Evolutionary conservation across 2,113 vertebrate genomes (phyloP), one percentile per base, ranked within the genome.

Genomic region (Caranx ignobilis): DNA sequence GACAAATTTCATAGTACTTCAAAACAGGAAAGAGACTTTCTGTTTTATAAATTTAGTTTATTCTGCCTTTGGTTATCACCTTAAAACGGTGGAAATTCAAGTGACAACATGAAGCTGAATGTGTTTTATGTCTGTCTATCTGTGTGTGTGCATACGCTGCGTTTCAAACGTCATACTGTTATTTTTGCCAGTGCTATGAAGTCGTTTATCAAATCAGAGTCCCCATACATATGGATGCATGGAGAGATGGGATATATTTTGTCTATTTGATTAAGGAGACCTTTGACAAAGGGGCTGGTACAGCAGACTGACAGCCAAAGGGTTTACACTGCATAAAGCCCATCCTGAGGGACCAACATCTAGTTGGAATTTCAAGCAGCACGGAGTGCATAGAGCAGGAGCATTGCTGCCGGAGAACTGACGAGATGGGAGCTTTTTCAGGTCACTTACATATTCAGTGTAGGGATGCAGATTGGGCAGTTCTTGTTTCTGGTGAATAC

Each of bases 281-380:
- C 72, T 87, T 80, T 87, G 83, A 89, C 86, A 83, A 81, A 81
- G 79, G 71, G 85, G 57, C 75, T 66, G 13, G 72, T 52, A 56
- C 55, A 82, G 79, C 80, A 80, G 82, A 89, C 83, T 77, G 82
- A 89, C 81, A 90, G 79, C 55, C 15, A 32, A 57, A 77, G 80
- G 85, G 81, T 88, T 91, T 83, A 65, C 78, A 75, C 82, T 75
- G 87, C 69, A 82, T 87, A 82, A 88, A 91, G 71, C 87, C 78
- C 71, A 50, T 91, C 88, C 87, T 82, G 32, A 71, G 88, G 87
- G 93, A 89, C 68, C 70, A 43, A 37, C 31, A 48, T 70, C 83
- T 67, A 75, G 74, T 75, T 92, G 83, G 85, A 90, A 91, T 93
- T 85, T 86, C 61, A 89, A 91, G 81, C 77, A 87, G 84, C 75